These are phyloP conservation scores for Chamaea fasciata DNA, from an alignment of 2,113 vertebrate genomes.

Conservation along the genomic window DNA sequence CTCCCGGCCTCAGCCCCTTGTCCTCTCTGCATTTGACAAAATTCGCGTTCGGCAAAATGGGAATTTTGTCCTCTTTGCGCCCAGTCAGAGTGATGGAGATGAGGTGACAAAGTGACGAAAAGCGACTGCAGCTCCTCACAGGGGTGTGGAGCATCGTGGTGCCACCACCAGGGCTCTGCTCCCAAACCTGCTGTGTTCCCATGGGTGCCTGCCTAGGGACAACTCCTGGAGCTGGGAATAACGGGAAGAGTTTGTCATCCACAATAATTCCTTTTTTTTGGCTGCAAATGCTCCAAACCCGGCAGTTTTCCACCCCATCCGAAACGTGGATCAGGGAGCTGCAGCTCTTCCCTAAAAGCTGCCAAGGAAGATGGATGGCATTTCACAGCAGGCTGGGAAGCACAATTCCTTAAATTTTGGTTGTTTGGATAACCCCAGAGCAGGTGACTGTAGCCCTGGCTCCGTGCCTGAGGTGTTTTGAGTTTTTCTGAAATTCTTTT, in stretches of 20 bases:
- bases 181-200: no score
- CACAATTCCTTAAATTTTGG: constrained; percentile 21
- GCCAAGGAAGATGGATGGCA: neutral
- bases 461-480: no score
- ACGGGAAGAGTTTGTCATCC: neutral
- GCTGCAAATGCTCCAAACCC: neutral
- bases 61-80: neutral
- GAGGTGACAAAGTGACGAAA: neutral
- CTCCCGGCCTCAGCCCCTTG: neutral
- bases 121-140: rapidly evolving
- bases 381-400: neutral
- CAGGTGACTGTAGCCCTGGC: constrained; percentile 16
- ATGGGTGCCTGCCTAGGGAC: no score
- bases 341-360: neutral
- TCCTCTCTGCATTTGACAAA: neutral
- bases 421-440: neutral
- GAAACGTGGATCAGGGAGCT: constrained; percentile 18
- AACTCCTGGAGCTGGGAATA: neutral
- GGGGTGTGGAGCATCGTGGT: rapidly evolving
- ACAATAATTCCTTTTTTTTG: neutral
- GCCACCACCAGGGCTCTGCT: neutral
- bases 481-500: no score
- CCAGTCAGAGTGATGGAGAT: neutral
- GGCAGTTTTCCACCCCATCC: no score
- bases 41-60: no score